phyloP scores from a whole-genome alignment of 2,797 vertebrate genomes.

The Furcifer pardalis region DNA sequence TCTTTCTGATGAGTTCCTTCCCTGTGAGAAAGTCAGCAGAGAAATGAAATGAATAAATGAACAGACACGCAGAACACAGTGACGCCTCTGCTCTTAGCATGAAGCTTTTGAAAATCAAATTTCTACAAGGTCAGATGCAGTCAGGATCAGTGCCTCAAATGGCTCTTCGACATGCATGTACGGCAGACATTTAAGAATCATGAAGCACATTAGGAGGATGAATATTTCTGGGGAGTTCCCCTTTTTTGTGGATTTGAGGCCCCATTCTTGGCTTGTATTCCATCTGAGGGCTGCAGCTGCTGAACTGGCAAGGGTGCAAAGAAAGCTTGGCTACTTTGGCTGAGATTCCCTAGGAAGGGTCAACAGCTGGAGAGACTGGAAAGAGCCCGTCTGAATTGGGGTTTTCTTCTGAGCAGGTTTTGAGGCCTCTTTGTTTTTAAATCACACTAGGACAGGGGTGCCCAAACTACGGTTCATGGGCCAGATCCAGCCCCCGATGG shows the following conservation, averaged over 20 bases:
- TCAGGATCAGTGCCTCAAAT: neutral
- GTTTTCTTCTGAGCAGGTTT: neutral
- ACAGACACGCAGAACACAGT: neutral
- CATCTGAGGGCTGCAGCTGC: neutral
- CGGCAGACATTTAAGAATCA: neutral
- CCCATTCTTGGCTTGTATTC: slow-evolving; percentile 18
- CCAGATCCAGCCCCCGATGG: no score
- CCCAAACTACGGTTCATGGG: no score
- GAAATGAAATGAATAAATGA: no score
- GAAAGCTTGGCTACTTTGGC: neutral
- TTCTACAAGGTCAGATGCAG: neutral
- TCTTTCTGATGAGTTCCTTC: no score
- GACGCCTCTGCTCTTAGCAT: neutral
- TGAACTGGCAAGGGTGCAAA: neutral
- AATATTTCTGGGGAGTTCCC: neutral
- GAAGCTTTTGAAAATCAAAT: neutral
- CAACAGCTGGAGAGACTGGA: neutral
- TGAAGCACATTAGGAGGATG: neutral
- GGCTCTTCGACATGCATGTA: neutral
- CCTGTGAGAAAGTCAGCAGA: no score
- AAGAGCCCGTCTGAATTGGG: neutral
- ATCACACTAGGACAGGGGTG: neutral
- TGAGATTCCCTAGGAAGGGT: neutral
- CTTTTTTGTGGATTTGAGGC: neutral
- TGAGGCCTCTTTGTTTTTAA: neutral